Evolutionary conservation across 2,113 vertebrate genomes (phyloP), one percentile per base, ranked within the genome.

Genomic region (Colaptes auratus): DNA sequence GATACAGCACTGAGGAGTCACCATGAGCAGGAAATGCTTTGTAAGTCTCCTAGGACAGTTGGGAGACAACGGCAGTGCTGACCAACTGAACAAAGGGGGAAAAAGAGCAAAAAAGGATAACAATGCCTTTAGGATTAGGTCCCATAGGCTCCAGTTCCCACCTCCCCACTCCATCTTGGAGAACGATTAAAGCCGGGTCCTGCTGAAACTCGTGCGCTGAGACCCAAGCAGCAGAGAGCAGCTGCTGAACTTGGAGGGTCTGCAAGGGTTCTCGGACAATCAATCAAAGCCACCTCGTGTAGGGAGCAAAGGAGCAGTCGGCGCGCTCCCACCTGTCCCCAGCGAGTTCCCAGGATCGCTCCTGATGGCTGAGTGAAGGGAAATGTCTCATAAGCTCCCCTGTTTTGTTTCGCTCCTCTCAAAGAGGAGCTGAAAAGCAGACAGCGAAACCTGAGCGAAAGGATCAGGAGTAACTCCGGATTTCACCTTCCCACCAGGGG

Each of bases 21-120:
- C 82, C 96, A 87, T 14, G 48, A 95, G 96, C 95, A 92, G 84
- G 79, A 91, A 97, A 95, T 96, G 94, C 96, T 92, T 93, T 89
- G 60, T 55, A 92, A 89, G 75, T 89, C 96, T 96, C 96, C 20
- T 61, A 95, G 96, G 96, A 96, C 93, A 86, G 84, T 46, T 60
- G 67, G 93, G 94, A 97, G 95, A 96, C 66, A 93, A 93, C 83
- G 8, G 92, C 65, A 33, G 46, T 16, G 70, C 83, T 78, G 88
- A 89, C 82, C 74, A 88, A 76, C 85, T 83, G 33, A 86, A 80
- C 64, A 18, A 5, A 21, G 48, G 33, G 36, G 73, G 12, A 60
- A 5, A 39, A 64, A 39, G 18, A 39, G 1, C 39, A 21, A 25
- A 52, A 64, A 71, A 52, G 24, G 27, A 82, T 17, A 71, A 30